These are phyloP conservation scores for Bemisia tabaci DNA, from an alignment of 1,140 invertebrate genomes.

Conservation along the genomic window DNA sequence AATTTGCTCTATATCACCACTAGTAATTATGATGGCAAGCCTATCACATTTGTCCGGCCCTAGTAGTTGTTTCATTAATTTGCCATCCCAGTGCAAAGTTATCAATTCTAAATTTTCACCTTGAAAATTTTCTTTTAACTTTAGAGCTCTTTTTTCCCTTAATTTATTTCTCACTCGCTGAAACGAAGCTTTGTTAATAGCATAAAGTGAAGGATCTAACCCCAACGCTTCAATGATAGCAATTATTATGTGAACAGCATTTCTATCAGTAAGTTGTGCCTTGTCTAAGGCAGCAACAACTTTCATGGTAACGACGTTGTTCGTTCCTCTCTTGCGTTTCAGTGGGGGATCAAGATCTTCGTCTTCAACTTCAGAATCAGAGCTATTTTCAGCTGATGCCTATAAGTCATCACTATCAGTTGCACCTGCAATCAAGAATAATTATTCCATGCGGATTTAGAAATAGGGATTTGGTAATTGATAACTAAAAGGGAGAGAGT, in stretches of 20 bases:
- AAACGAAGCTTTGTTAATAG: conserved; percentile 19
- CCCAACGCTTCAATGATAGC: conserved; percentile 15
- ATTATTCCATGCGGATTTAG: no score
- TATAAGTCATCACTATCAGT: no score
- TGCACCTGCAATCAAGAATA: no score
- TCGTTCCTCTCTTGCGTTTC: no score
- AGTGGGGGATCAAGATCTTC: no score
- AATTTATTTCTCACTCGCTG: conserved; percentile 13
- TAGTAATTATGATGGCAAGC: conserved; percentile 8
- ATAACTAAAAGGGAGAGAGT: no score
- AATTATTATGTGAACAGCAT: conserved; percentile 18
- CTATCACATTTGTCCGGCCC: conserved; percentile 4
- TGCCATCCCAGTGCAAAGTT: conserved; percentile 21
- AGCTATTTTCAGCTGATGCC: no score
- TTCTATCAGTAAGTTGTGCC: conserved; percentile 17
- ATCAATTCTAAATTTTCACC: conserved; percentile 11
- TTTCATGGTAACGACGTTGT: no score
- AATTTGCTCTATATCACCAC: neutral
- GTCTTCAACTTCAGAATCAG: no score
- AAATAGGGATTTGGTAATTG: no score
- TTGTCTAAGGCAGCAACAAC: conserved; percentile 20
- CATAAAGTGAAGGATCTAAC: no score
- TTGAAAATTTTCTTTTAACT: conserved; percentile 19
- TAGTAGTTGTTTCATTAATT: conserved; percentile 14
- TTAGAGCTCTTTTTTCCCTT: conserved; percentile 13